phyloP scores from a whole-genome alignment of 2,113 vertebrate genomes.

The Plecturocebus donacophilus region DNA sequence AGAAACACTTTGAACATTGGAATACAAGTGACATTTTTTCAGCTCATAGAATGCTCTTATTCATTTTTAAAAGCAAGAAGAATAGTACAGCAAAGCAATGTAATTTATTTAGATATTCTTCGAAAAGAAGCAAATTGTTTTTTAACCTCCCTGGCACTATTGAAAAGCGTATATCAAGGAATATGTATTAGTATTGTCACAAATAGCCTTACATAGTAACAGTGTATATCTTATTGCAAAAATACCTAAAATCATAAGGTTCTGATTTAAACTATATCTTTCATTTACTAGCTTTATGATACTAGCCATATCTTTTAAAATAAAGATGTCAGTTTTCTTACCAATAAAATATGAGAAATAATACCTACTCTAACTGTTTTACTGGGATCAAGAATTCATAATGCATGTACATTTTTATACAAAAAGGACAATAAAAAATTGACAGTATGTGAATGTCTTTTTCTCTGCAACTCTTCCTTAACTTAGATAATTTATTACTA shows the following conservation, averaged over 20 bases:
- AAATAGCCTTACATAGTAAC: background rate
- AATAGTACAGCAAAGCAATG: background rate
- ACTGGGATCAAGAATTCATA: background rate
- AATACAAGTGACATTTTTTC: background rate
- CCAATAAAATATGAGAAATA: background rate
- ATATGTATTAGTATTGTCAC: background rate
- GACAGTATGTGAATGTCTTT: background rate
- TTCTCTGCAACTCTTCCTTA: background rate
- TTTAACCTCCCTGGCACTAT: background rate
- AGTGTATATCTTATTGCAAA: background rate
- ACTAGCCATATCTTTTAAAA: background rate
- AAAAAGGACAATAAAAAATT: background rate
- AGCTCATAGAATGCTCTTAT: background rate
- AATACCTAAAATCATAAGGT: background rate
- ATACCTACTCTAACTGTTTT: background rate
- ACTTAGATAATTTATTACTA: background rate
- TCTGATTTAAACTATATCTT: background rate
- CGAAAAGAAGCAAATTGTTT: background rate
- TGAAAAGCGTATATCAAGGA: background rate
- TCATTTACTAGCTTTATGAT: background rate
- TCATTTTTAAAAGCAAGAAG: background rate
- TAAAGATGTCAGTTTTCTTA: background rate
- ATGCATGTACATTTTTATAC: background rate
- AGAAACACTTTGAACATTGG: background rate
- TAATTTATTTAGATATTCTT: background rate